Base-by-base conservation (phyloP, 1,140 invertebrate species). In the Frieseomelitta varia region DNA sequence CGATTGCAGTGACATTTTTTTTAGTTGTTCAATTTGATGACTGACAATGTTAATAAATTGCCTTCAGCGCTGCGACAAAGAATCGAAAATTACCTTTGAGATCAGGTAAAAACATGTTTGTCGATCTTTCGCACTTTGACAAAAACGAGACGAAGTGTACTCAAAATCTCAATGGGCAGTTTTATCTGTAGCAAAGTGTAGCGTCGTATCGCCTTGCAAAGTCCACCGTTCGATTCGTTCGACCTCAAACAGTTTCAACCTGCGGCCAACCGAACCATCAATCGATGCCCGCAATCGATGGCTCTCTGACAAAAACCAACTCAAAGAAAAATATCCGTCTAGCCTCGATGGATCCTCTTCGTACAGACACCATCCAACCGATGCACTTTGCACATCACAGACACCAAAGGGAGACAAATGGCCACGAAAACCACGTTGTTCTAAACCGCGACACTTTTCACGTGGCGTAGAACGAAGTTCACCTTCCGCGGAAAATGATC, bases 171-270 rank as follows among this genome's bases (percentile, higher is more conserved):
- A 10, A 17, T 21, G 19, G 39, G 34, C 73, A 56, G 75, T 75
- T 47, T 27, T 24, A 81, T n/a, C n/a, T 1, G n/a, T 61, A 12
- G 30, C 63, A 76, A 82, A 51, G 63, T 77, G 73, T 63, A 56
- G 27, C 63, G 21, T 68, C 27, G 69, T 53, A 82, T 82, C 73
- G 34, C 61, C 51, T 68, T 39, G 73, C 61, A 47, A 19, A 56
- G 55, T 21, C 34, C 19, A 51, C 47, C 69, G 73, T 55, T 79
- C 34, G 67, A 78, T 84, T 69, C 76, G 67, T 39, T 55, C 75
- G 67, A 84, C 75, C 81, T 75, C 75, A 79, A 84, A 79, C 75
- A 39, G 81, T 84, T 84, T 24, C 58, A 79, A 55, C 61, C 58
- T 34, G 19, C 69, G n/a, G 79, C 81, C 73, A 6, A 39, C 12